Conservation (phyloP, 2,888 invertebrate genomes). For the Clepsis dumicolana region DNA sequence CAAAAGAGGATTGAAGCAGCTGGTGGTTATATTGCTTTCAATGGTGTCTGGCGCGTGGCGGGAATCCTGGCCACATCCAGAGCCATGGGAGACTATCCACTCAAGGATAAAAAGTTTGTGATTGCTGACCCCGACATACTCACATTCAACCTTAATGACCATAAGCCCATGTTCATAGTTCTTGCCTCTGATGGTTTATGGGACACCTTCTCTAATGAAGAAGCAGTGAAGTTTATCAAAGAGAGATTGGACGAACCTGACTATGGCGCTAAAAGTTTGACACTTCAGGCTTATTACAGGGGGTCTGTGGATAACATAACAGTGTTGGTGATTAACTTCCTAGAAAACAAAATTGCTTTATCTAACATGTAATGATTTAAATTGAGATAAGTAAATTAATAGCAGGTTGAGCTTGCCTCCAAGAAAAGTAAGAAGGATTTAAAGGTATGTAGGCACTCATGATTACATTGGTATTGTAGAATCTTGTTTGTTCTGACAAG, state of each 20-base stretch:
- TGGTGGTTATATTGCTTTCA: constrained; percentile 97
- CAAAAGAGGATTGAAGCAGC: constrained; percentile 96
- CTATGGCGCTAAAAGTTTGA: constrained; percentile 96
- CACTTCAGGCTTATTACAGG: constrained; percentile 95
- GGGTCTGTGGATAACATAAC: constrained; percentile 98
- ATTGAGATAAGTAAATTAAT: not conserved
- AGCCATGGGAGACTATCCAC: constrained; percentile 97
- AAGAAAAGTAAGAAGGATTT: not conserved
- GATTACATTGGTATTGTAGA: not conserved
- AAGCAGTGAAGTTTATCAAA: constrained; percentile 95
- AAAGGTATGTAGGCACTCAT: not conserved
- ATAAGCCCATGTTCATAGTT: constrained; percentile 95
- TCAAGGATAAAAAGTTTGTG: constrained; percentile 97
- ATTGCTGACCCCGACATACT: constrained; percentile 98
- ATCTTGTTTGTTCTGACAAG: constrained; percentile 1
- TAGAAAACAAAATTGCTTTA: constrained; percentile 76
- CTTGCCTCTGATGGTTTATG: constrained; percentile 98
- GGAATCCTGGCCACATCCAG: constrained; percentile 97
- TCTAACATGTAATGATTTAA: constrained; percentile 53
- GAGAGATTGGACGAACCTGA: constrained; percentile 94
- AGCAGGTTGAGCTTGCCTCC: constrained; percentile 1
- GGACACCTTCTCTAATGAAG: constrained; percentile 98
- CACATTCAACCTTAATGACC: constrained; percentile 94
- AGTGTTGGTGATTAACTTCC: constrained; percentile 95
- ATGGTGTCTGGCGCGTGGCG: constrained; percentile 98